Percentiles rank a stretch among this genome's conserved stretches.
These are phyloP conservation scores for Spodoptera littoralis DNA, from an alignment of 2,888 invertebrate species.

Conservation along the genomic window DNA sequence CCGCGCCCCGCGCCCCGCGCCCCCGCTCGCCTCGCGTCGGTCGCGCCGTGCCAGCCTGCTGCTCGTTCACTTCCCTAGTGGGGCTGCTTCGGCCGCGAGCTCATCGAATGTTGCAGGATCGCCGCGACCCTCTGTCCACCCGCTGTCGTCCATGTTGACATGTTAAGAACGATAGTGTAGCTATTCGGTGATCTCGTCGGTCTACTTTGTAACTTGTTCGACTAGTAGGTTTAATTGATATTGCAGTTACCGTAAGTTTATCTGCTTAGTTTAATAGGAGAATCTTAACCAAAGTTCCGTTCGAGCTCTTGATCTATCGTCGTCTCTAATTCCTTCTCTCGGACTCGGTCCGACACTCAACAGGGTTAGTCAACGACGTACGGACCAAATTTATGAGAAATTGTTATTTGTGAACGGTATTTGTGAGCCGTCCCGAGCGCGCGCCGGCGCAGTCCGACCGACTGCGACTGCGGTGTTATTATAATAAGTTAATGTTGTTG, in stretches of 20 bases:
- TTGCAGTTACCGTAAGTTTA: slow-evolving; percentile 87
- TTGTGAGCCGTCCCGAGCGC: slow-evolving; percentile 71
- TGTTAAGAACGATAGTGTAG: slow-evolving; percentile 51
- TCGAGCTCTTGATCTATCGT: slow-evolving; percentile 72
- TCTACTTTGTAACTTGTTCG: slow-evolving; percentile 60
- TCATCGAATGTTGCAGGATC: slow-evolving; percentile 56
- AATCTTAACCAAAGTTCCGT: slow-evolving; percentile 86
- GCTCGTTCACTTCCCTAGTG: slow-evolving; percentile 36
- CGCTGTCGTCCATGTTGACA: slow-evolving; percentile 49
- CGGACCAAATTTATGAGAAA: slow-evolving; percentile 76
- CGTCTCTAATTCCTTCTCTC: slow-evolving; percentile 72
- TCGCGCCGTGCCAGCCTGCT: slow-evolving; percentile 31
- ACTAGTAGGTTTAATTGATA: slow-evolving; percentile 78
- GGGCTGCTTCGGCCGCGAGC: slow-evolving; percentile 31
- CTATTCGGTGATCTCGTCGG: slow-evolving; percentile 60
- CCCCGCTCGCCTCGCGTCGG: slow-evolving; percentile 28
- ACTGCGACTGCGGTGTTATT: slow-evolving; percentile 55
- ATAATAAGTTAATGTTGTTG: slow-evolving; percentile 70
- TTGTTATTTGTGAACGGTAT: slow-evolving; percentile 70
- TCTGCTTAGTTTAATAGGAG: slow-evolving; percentile 83
- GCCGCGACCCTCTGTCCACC: slow-evolving; percentile 41
- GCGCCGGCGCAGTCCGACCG: slow-evolving; percentile 58
- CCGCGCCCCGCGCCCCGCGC: slow-evolving; percentile 42
- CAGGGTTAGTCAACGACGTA: slow-evolving; percentile 81
- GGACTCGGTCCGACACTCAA: slow-evolving; percentile 73